Percentiles rank a stretch among this genome's conserved stretches.
These are phyloP conservation scores for Peromyscus aztecus DNA, from an alignment of 2,797 vertebrate species.

Conservation along the genomic window DNA sequence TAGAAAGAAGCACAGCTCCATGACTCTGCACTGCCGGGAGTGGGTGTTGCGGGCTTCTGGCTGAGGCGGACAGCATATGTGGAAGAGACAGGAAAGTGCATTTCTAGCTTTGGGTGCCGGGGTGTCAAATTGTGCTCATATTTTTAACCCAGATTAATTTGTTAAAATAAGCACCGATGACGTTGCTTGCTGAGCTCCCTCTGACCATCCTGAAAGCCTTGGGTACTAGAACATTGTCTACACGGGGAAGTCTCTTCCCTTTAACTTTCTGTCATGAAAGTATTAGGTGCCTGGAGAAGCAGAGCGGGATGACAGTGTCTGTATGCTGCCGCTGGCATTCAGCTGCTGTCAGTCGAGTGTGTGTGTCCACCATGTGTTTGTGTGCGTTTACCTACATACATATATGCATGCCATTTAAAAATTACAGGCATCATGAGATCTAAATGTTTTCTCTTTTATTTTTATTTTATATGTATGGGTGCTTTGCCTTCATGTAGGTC, in stretches of 20 bases:
- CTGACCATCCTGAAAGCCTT: background rate
- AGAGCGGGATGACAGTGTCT: background rate
- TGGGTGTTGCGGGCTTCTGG: background rate
- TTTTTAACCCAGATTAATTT: background rate
- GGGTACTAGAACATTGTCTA: background rate
- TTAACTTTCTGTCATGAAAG: background rate
- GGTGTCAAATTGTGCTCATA: background rate
- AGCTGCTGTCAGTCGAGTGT: background rate
- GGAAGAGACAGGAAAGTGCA: background rate
- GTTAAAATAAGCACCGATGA: background rate
- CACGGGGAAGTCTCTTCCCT: background rate
- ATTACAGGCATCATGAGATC: background rate
- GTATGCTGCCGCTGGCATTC: background rate
- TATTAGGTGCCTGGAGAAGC: background rate
- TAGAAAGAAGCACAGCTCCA: background rate
- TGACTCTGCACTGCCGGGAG: background rate
- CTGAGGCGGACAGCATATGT: background rate
- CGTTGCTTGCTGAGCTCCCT: no score
- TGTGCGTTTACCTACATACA: background rate
- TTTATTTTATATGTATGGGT: background rate
- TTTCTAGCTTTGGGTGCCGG: background rate
- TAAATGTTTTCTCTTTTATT: background rate
- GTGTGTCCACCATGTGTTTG: background rate
- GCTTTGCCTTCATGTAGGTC: background rate
- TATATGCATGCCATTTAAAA: background rate